phyloP scores from a whole-genome alignment of 2,797 vertebrate genomes.

The Dermochelys coriacea region DNA sequence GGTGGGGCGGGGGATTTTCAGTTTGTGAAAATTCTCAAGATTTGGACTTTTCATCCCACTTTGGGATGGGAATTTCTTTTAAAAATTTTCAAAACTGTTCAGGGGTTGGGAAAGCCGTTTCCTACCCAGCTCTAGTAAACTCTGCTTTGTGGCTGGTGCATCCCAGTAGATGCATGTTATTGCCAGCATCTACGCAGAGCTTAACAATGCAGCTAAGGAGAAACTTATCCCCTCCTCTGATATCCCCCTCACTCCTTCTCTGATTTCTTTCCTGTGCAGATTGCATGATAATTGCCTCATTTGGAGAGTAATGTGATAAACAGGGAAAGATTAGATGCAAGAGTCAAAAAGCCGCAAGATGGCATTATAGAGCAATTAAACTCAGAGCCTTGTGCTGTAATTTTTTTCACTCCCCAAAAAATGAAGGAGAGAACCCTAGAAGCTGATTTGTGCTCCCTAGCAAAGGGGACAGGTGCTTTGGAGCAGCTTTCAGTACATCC shows the following conservation, averaged over 20 bases:
- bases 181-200: accelerated
- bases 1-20: background rate
- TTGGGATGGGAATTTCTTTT: background rate
- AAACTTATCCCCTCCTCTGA: background rate
- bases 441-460: background rate
- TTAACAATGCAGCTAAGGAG: background rate
- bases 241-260: background rate
- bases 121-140: background rate
- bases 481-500: constrained; percentile 40
- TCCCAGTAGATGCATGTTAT: background rate
- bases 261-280: background rate
- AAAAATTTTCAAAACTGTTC: background rate
- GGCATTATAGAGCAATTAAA: constrained; percentile 77
- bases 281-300: background rate
- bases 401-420: background rate
- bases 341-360: constrained; percentile 73
- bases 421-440: constrained; percentile 4
- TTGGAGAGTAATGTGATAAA: background rate
- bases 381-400: background rate
- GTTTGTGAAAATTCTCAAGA: background rate
- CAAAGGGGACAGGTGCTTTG: constrained; percentile 43
- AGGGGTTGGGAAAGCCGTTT: background rate
- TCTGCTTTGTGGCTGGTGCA: background rate
- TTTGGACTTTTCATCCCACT: background rate
- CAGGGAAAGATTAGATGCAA: background rate